Evolutionary conservation across 1,140 invertebrate species (phyloP).

Genomic region (Sitobion miscanthi): DNA sequence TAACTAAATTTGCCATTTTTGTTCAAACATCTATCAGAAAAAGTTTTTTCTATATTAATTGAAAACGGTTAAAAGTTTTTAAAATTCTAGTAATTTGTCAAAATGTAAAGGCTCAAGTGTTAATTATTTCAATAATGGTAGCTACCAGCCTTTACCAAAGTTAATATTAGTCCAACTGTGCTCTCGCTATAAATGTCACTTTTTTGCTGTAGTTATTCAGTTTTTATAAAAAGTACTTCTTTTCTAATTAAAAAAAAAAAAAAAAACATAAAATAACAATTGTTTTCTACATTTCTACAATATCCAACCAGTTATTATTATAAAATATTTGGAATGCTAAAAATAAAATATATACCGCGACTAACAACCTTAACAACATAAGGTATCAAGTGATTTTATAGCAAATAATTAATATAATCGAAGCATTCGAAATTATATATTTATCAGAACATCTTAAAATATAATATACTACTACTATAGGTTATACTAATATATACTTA

Average conservation of each 20-base stretch:
- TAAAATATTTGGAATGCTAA: background rate
- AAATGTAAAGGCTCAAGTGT: background rate
- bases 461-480: background rate
- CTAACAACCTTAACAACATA: too few species aligned
- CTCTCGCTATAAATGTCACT: background rate
- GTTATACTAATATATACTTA: background rate
- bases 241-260: background rate
- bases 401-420: too few species aligned
- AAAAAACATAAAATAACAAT: background rate
- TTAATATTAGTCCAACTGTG: background rate
- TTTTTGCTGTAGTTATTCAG: background rate
- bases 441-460: background rate
- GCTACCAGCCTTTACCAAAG: background rate
- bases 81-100: background rate
- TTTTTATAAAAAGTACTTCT: background rate
- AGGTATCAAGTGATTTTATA: background rate
- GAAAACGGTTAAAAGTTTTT: background rate
- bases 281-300: background rate
- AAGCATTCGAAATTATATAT: background rate
- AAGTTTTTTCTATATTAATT: background rate
- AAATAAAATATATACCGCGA: background rate
- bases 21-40: background rate
- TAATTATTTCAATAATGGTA: background rate
- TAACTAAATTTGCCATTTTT: background rate
- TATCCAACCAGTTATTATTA: background rate